Evolutionary conservation across 2,797 vertebrate genomes (phyloP), one percentile per base, ranked within the genome.

Genomic region (Triplophysa bombifrons): DNA sequence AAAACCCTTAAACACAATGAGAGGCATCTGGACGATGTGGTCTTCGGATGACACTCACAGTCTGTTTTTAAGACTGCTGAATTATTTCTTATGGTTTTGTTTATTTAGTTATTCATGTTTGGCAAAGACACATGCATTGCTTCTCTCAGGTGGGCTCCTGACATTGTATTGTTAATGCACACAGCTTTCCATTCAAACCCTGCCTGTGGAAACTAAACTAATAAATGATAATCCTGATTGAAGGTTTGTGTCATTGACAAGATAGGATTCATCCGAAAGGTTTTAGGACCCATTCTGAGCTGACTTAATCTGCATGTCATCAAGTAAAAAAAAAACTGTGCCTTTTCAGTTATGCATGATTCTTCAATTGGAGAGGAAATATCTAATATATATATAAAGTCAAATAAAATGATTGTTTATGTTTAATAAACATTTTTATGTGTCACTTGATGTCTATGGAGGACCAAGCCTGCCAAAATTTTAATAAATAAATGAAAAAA

Each of bases 1-100:
- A 38, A 11, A 38, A 80, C 95, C 94, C 92, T 75, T 85, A 89
- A 86, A 91, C 93, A 93, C 94, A 94, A 95, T 93, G 85, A 91
- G 14, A 50, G 34, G 93, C 95, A 92, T 86, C 80, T 83, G 91
- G 95, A 87, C 91, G 70, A 89, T 92, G 12, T 92, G 93, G 17
- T 58, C 63, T 67, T 50, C 17, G 46, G 16, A 50, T 72, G 55
- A 30, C 58, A 7, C 6, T 58, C 60, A 34, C n/a, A 60, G 58
- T 25, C 16, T 56, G 9, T 25, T 22, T 58, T 2, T 60, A 10
- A 60, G 12, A 61, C 17, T 56, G 46, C 70, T 69, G 30, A 72
- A 25, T n/a, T 17, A 16, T 71, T 78, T 84, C 34, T 7, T 25
- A 58, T 75, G 17, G 8, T 65, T 72, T 66, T 2, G 3, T 60